Evolutionary conservation across 1,140 invertebrate species (phyloP), one percentile per base, ranked within the genome.

Genomic region (Brachionus rubens): DNA sequence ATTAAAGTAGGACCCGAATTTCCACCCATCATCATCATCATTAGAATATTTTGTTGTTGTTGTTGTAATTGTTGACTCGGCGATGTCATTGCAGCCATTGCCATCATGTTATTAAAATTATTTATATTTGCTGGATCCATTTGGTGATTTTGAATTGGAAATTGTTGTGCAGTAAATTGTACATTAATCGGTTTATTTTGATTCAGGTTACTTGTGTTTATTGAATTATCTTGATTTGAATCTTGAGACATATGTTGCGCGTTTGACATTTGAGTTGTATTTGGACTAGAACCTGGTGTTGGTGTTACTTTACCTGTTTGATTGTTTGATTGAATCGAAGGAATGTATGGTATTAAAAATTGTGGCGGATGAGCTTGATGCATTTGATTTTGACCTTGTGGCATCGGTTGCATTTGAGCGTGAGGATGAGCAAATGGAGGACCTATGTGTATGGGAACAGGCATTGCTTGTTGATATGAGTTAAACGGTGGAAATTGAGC

Each of bases 21-120:
- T 36, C 68, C 68, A 9, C 48, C 14, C 68, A 72, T 72, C 68
- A 72, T 72, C 68, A 72, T 72, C 68, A 72, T 72, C 10, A 72
- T 50, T 2, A 72, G 7, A 40, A 50, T 72, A 43, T 65, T 4
- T 14, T 46, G 59, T 10, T 65, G 59, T 26, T 62, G 59, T 19
- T 41, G 56, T 36, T 65, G 68, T 24, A 72, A 14, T 54, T 72
- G 68, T 54, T 36, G 68, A 7, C 19, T 50, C 0, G 19, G 28
- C 3, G 40, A 70, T 33, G 41, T 5, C 19, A 28, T 30, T 0
- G 28, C 14, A 36, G 59, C 26, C 14, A 65, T n/a, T 7, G 59
- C 26, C 65, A 70, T 70, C 41, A 70, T 70, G 24, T 72, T 48
- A 52, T 72, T 48, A 16, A 50, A 72, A 40, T 72, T 48, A 40